Conservation (phyloP, 2,113 vertebrate genomes). For the Macrotis lagotis region DNA sequence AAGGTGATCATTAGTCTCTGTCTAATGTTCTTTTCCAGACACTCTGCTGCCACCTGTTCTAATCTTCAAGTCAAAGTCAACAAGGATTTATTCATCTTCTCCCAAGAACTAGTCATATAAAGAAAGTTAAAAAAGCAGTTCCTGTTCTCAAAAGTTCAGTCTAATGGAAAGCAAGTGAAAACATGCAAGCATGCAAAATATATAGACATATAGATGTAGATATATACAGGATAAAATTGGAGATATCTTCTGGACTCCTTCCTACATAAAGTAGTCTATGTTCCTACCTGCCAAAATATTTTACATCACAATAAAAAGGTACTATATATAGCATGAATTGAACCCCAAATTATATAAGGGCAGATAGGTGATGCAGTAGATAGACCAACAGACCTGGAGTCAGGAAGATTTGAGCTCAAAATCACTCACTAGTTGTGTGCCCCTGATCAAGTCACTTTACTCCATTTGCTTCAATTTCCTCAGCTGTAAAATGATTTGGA, state of each 20-base stretch:
- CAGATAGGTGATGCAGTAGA: no score
- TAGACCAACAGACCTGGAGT: no score
- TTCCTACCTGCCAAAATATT: slow-evolving; percentile 13
- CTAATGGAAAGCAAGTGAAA: not conserved
- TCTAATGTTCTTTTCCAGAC: not conserved
- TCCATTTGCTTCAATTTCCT: not conserved
- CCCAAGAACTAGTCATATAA: no score
- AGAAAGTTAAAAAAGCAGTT: not conserved
- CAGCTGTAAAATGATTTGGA: not conserved
- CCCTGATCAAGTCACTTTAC: not conserved
- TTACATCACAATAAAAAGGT: not conserved
- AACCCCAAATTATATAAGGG: no score
- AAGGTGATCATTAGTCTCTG: not conserved
- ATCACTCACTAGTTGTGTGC: no score
- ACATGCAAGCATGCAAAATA: not conserved
- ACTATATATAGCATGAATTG: not conserved
- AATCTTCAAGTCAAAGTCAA: not conserved
- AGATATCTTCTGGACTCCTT: not conserved
- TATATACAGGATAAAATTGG: not conserved
- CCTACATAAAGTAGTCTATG: not conserved
- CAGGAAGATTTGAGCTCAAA: no score
- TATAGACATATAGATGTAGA: no score
- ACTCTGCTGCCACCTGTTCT: not conserved
- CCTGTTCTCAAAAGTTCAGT: not conserved
- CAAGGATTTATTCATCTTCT: not conserved